A percentile compares a stretch with the other conserved stretches of the same genome.
phyloP scores from a whole-genome alignment of 2,888 invertebrate genomes.

The Melanotus villosus region DNA sequence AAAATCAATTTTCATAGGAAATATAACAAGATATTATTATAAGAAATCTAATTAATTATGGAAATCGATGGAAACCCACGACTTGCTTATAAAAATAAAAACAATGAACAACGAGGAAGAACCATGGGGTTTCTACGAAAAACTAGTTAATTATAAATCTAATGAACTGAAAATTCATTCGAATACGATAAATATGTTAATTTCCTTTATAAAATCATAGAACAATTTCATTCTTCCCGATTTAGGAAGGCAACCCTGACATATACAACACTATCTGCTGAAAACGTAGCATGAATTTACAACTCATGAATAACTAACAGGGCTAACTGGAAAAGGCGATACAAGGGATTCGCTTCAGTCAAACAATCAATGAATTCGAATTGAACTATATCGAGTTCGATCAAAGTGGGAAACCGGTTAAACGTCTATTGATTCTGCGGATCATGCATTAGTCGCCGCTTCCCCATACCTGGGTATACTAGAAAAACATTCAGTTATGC shows the following conservation, averaged over 20 bases:
- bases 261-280: background rate
- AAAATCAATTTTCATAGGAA: too few relatives aligned
- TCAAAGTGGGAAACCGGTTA: constrained; percentile 51
- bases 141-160: too few relatives aligned
- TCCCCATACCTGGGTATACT: constrained; percentile 29
- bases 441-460: constrained; percentile 26
- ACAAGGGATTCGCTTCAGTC: background rate
- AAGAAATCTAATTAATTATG: too few relatives aligned
- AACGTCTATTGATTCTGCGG: constrained; percentile 50
- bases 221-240: background rate
- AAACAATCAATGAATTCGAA: constrained; percentile 38
- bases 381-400: constrained; percentile 32
- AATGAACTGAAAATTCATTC: too few relatives aligned
- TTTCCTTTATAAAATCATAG: too few relatives aligned
- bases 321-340: constrained; percentile 20
- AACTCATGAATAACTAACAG: constrained; percentile 25
- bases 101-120: too few relatives aligned
- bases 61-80: too few relatives aligned
- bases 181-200: too few relatives aligned
- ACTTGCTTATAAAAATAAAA: too few relatives aligned
- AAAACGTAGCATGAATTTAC: constrained; percentile 11
- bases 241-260: background rate
- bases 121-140: too few relatives aligned
- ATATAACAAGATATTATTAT: too few relatives aligned
- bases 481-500: constrained; percentile 35